These are phyloP conservation scores for Aphelenchoides fujianensis DNA, from an alignment of 1,140 invertebrate species.

Conservation along the genomic window DNA sequence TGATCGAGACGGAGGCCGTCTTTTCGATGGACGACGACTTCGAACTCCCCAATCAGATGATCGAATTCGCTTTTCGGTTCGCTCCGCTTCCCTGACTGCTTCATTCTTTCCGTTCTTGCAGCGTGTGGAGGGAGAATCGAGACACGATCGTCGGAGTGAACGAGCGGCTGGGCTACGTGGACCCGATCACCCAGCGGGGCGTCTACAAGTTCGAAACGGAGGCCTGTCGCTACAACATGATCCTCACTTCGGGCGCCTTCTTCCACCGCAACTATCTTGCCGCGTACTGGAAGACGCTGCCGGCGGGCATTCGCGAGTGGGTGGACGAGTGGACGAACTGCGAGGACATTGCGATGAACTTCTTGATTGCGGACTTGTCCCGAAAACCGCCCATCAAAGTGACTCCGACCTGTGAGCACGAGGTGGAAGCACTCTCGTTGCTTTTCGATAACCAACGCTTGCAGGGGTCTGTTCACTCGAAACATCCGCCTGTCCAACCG, in stretches of 20 bases:
- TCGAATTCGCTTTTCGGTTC: constrained; percentile 17
- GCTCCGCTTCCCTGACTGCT: not conserved
- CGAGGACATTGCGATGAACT: constrained; percentile 37
- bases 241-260: constrained; percentile 14
- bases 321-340: constrained; percentile 94
- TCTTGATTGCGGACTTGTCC: constrained; percentile 23
- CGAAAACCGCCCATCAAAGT: constrained; percentile 84
- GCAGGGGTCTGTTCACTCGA: constrained; percentile 64
- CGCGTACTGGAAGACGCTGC: constrained; percentile 84
- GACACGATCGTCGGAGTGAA: constrained; percentile 10
- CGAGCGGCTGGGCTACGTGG: not conserved
- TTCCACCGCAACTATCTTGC: constrained; percentile 67
- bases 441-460: constrained; percentile 10
- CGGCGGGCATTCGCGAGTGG: constrained; percentile 86
- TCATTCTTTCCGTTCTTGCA: constrained; percentile 6
- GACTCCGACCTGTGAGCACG: constrained; percentile 48
- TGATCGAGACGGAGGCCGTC: constrained; percentile 93
- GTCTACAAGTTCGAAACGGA: constrained; percentile 3
- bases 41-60: constrained; percentile 72
- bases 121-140: constrained; percentile 15
- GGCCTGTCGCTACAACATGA: constrained; percentile 13
- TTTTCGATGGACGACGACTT: constrained; percentile 94
- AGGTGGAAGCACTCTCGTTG: constrained; percentile 63
- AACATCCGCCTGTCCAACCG: constrained; percentile 76
- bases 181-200: not conserved